Evolutionary conservation across 2,797 vertebrate genomes (phyloP), one percentile per base, ranked within the genome.

Genomic region (Chaetophractus vellerosus): DNA sequence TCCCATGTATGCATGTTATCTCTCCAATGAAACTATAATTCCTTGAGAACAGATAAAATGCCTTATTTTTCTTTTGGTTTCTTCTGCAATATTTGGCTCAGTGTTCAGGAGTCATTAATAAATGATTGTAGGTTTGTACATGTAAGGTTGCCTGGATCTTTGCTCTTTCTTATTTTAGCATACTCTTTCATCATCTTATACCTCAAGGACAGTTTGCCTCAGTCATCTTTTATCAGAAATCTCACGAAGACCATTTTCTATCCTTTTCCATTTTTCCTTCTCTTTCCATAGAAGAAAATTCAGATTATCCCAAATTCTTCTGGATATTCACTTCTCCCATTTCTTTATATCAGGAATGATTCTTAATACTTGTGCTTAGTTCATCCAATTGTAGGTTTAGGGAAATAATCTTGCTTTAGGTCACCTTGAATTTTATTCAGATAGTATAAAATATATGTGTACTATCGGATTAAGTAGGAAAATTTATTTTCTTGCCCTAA

Each of bases 401-500:
- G 23, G 50, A 41, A 69, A 61, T 75, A 59, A 5, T 78, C 21
- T 86, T 68, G 33, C 50, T 59, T 90, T 75, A 52, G 45, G 38
- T 78, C 26, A 84, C 55, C 71, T 64, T 28, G 45, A 64, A 45
- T n/a, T 92, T 79, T 57, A 79, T 71, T 92, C 64, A 92, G 14
- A 48, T 66, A 33, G 57, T 38, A 23, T 72, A 50, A 79, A 50
- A 50, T 79, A 21, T n/a, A 9, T 86, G 31, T n/a, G 11, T 41
- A 41, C 48, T 28, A 41, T 31, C 19, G 45, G 57, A 84, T 71
- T 78, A 59, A 92, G 71, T 45, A 64, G 18, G 28, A 33, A 84
- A 72, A 80, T 95, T 90, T 48, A 19, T 21, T 75, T 86, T 86
- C 26, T 84, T 36, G 16, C 41, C 61, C 45, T n/a, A 93, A 75